Conservation (phyloP, 2,797 vertebrate genomes). For the Eulemur mongoz region DNA sequence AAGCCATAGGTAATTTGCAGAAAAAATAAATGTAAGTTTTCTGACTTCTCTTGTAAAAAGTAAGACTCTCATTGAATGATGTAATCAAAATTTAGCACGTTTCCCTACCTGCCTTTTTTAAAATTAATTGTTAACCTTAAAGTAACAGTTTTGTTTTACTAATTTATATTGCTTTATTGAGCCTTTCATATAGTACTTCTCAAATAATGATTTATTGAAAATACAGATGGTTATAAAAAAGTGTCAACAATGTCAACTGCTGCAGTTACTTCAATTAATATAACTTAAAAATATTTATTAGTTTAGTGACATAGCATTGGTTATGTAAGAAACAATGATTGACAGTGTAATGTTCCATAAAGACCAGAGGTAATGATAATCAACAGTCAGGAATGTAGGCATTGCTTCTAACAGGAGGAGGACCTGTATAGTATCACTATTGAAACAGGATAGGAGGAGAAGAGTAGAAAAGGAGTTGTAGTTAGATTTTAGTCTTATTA, state of each 20-base stretch:
- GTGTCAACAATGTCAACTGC: background rate
- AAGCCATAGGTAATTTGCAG: background rate
- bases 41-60: background rate
- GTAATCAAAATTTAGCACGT: background rate
- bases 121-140: constrained; percentile 10
- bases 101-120: background rate
- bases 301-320: background rate
- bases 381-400: background rate
- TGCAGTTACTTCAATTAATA: background rate
- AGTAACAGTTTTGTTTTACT: background rate
- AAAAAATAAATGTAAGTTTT: background rate
- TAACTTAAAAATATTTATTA: background rate
- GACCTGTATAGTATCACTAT: background rate
- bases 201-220: background rate
- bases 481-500: background rate
- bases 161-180: background rate
- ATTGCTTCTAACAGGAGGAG: background rate
- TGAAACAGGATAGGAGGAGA: background rate
- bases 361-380: background rate
- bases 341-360: background rate
- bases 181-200: background rate
- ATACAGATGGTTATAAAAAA: background rate
- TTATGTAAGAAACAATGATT: background rate
- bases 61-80: background rate
- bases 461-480: background rate